These are phyloP conservation scores for Crypturellus tataupa DNA, from an alignment of 2,797 vertebrate genomes.

Conservation along the genomic window DNA sequence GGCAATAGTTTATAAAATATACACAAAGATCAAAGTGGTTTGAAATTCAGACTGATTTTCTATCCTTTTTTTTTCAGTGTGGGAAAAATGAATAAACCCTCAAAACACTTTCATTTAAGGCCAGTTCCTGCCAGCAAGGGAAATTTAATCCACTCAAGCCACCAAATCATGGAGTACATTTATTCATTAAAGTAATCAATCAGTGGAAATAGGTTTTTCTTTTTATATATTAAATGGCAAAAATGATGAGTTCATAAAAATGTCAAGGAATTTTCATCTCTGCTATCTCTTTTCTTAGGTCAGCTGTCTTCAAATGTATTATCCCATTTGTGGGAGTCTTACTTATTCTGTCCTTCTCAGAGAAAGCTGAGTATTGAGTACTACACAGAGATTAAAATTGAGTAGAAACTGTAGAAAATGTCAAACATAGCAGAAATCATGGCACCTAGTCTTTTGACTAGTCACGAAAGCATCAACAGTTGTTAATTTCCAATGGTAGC, in stretches of 20 bases:
- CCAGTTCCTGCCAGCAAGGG: constrained; percentile 71
- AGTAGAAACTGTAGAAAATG: constrained; percentile 60
- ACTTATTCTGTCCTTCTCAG: constrained; percentile 55
- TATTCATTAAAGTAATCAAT: constrained; percentile 83
- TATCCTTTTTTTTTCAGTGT: not conserved
- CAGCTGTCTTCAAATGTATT: constrained; percentile 68
- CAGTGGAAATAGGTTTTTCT: constrained; percentile 73
- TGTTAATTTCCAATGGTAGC: constrained; percentile 46
- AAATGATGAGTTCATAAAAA: constrained; percentile 81
- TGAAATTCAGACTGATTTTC: constrained; percentile 68
- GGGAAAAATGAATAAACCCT: constrained; percentile 55
- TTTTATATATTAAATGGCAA: constrained; percentile 78
- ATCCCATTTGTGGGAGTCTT: constrained; percentile 51
- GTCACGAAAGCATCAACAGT: constrained; percentile 39
- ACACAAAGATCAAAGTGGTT: constrained; percentile 61
- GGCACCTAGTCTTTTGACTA: constrained; percentile 69
- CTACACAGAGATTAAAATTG: constrained; percentile 61
- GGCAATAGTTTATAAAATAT: constrained; percentile 53
- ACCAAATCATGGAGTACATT: constrained; percentile 73
- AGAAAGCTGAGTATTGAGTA: constrained; percentile 63
- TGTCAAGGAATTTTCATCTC: constrained; percentile 77
- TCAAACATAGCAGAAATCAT: constrained; percentile 72
- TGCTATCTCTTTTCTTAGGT: constrained; percentile 76
- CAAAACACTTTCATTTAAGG: constrained; percentile 70
- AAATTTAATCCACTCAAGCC: constrained; percentile 75